Evolutionary conservation across 2,113 vertebrate species (phyloP).

Genomic region (Meleagris gallopavo): DNA sequence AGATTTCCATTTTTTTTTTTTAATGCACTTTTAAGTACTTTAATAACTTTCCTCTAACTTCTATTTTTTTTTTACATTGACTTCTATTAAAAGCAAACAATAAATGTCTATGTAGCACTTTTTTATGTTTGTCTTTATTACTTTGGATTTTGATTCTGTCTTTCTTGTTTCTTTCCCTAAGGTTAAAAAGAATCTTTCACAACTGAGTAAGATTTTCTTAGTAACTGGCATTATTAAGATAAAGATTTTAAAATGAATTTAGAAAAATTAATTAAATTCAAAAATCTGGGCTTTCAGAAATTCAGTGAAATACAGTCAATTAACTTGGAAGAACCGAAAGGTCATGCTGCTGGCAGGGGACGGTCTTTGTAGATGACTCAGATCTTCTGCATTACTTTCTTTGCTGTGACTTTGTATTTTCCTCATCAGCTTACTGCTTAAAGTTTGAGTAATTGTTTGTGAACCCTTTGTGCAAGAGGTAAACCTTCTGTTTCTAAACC

Average conservation of each 20-base stretch:
- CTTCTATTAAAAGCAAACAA: not conserved
- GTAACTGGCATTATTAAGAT: not conserved
- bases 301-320: not conserved
- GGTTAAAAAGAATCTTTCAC: not conserved
- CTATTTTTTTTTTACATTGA: not conserved
- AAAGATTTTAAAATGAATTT: not conserved
- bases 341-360: not conserved
- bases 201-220: not conserved
- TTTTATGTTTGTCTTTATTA: not conserved
- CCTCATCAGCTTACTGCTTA: not conserved
- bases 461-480: not conserved
- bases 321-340: not conserved
- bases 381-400: not conserved
- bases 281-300: not conserved
- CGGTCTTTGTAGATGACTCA: not conserved
- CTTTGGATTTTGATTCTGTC: not conserved
- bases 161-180: not conserved
- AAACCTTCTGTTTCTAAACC: not conserved
- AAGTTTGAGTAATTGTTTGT: not conserved
- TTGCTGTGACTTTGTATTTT: not conserved
- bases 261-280: not conserved
- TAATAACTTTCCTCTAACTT: not conserved
- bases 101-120: accelerated
- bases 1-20: not conserved
- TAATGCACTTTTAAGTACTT: not conserved